Conservation (phyloP, 2,113 vertebrate genomes). For the Chaetorhynchus papuensis region DNA sequence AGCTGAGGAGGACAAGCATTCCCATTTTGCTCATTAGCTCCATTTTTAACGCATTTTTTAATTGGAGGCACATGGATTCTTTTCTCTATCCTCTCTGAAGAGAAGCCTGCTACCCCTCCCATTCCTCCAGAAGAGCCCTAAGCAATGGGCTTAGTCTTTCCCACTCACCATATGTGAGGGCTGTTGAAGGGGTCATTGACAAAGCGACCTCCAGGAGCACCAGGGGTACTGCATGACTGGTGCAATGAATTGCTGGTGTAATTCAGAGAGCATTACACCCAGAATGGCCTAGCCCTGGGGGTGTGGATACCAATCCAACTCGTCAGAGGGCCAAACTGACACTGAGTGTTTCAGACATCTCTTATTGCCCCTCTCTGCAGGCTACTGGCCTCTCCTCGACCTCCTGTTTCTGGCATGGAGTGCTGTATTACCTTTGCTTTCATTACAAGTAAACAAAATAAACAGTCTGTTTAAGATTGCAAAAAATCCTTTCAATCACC, state of each 20-base stretch:
- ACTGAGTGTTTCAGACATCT: rapidly evolving
- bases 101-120: not conserved
- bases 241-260: not conserved
- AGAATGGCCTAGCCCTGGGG: not conserved
- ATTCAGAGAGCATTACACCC: not conserved
- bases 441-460: not conserved
- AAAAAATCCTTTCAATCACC: not conserved
- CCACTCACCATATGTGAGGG: not conserved
- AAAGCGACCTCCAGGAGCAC: not conserved
- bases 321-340: not conserved
- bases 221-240: not conserved
- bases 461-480: not conserved
- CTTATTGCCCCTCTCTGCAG: not conserved
- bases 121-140: not conserved
- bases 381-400: not conserved
- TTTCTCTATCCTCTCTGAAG: not conserved
- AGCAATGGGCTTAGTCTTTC: not conserved
- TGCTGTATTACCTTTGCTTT: not conserved
- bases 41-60: not conserved
- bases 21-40: not conserved
- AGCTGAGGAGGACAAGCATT: not conserved
- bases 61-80: rapidly evolving
- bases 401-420: not conserved
- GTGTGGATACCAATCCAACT: not conserved
- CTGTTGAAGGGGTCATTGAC: not conserved